Base-by-base conservation (phyloP, 2,113 vertebrate genomes). In the Phocoena sinus region DNA sequence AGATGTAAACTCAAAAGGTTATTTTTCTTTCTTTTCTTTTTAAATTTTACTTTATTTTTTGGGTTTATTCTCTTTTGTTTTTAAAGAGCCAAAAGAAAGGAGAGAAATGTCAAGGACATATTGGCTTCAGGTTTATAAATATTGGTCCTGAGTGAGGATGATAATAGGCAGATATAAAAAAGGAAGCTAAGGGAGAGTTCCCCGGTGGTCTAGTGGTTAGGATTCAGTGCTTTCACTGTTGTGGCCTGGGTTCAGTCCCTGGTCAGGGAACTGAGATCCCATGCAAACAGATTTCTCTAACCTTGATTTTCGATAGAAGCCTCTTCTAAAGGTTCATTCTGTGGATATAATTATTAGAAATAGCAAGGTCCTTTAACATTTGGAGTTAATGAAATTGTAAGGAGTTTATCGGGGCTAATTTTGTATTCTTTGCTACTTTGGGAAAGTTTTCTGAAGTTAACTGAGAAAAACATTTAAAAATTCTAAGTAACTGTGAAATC, bases 91-190 rank as follows among this genome's bases (percentile, higher is more conserved):
- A 76, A 50, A 58, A 87, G 44, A 89, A 89, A 91, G 67, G n/a
- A 95, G 70, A 81, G 67, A 93, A 97, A 85, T 96, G 56, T 86
- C 47, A 95, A 83, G n/a, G 28, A 95, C 50, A 58, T 56, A 92
- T 4, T 56, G 21, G 6, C 33, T 89, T 73, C 47, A 89, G 18
- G 31, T 91, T 82, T 87, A 53, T 44, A 85, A 79, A 87, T 26
- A 15, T 60, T 83, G 28, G 20, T 41, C 28, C 21, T 41, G 11
- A 56, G 4, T 94, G 56, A 79, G 7, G 47, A 38, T 28, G 25
- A 31, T 86, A 56, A 60, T 83, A 56, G 65, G 10, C 18, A 81
- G 60, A 36, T 50, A 56, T 15, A 63, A 56, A 71, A 77, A 88
- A 82, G 23, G 3, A 38, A 36, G 23, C n/a, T 76, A 50, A 31